These are phyloP conservation scores for Alloscopus bannaensis DNA, from an alignment of 2,888 invertebrate genomes.

Conservation along the genomic window DNA sequence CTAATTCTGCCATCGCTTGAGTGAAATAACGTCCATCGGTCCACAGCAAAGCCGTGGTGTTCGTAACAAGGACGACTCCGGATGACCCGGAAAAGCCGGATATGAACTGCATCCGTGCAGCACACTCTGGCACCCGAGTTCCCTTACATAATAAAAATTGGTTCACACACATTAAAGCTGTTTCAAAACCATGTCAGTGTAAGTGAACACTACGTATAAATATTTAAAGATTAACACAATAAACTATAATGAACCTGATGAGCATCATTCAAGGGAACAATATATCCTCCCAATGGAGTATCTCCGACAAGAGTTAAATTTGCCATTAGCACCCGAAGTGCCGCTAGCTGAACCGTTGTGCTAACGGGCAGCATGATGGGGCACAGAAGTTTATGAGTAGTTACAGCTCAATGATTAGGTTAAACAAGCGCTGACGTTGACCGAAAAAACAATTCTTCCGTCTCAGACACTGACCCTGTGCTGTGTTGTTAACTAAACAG, in stretches of 20 bases:
- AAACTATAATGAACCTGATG: conserved; percentile 80
- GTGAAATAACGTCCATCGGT: conserved; percentile 83
- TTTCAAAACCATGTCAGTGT: too few relatives aligned
- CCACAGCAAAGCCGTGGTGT: conserved; percentile 87
- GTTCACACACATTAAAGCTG: background rate
- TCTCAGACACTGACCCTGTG: too few relatives aligned
- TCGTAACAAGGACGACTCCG: conserved; percentile 90
- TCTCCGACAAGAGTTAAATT: conserved; percentile 77
- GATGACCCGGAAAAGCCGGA: conserved; percentile 87
- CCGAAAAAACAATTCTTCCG: too few relatives aligned
- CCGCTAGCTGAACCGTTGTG: background rate
- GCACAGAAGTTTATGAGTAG: too few relatives aligned
- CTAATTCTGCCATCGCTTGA: conserved; percentile 59
- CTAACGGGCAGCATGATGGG: background rate
- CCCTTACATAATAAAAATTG: conserved; percentile 79
- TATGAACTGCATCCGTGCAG: conserved; percentile 88
- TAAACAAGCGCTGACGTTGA: too few relatives aligned
- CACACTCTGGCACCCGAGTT: conserved; percentile 91
- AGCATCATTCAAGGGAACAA: conserved; percentile 88
- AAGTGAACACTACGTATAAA: background rate
- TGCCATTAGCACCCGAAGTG: conserved; percentile 62
- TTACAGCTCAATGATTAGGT: too few relatives aligned
- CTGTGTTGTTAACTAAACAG: too few relatives aligned
- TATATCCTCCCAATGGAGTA: conserved; percentile 83
- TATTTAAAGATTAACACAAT: background rate